Evolutionary conservation across 2,888 invertebrate species (phyloP).

Genomic region (Sesia bembeciformis): DNA sequence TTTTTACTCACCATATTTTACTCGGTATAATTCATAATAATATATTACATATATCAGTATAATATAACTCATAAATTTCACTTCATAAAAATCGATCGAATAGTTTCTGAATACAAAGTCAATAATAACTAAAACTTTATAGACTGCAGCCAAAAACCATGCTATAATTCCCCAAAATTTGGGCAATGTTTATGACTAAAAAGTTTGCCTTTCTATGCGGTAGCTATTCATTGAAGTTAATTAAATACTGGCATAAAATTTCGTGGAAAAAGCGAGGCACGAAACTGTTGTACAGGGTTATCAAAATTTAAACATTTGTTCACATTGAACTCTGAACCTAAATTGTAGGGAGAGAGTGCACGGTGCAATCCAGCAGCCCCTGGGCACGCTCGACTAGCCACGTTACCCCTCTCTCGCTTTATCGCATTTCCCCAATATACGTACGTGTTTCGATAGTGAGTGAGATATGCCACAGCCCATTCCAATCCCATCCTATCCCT

Average conservation of each 20-base stretch:
- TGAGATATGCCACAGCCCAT: too few relatives aligned
- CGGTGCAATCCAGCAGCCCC: too few relatives aligned
- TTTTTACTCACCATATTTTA: too few relatives aligned
- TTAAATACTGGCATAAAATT: slow-evolving; percentile 51
- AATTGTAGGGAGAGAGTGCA: too few relatives aligned
- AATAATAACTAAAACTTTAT: neutral
- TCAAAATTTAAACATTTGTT: slow-evolving; percentile 5
- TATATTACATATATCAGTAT: too few relatives aligned
- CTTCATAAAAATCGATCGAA: neutral
- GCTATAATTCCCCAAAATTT: neutral
- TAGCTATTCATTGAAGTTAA: slow-evolving; percentile 45
- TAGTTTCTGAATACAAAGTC: neutral
- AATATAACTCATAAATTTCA: neutral
- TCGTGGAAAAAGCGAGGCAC: slow-evolving; percentile 54
- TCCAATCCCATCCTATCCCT: too few relatives aligned
- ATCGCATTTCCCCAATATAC: too few relatives aligned
- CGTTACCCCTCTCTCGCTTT: too few relatives aligned
- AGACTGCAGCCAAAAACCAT: neutral
- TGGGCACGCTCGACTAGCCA: too few relatives aligned
- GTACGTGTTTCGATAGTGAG: too few relatives aligned
- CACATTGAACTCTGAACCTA: neutral
- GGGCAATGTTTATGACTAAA: neutral
- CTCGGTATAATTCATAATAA: too few relatives aligned
- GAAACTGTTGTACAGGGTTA: slow-evolving; percentile 20
- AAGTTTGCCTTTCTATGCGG: slow-evolving; percentile 35